phyloP scores from a whole-genome alignment of 2,797 vertebrate species.

The Acanthurus tractus region DNA sequence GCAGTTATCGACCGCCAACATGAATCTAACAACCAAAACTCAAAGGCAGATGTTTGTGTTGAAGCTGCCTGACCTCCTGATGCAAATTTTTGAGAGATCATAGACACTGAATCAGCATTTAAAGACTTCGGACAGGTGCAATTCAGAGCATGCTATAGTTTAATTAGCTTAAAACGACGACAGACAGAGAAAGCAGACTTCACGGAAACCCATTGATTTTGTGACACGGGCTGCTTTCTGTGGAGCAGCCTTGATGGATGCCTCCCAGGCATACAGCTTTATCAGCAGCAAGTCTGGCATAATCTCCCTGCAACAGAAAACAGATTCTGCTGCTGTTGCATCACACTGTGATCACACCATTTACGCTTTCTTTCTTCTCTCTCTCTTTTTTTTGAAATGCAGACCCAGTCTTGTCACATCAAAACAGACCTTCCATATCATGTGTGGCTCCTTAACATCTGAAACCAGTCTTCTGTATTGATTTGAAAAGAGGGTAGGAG shows the following conservation, averaged over 20 bases:
- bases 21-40: background rate
- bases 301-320: slow-evolving; percentile 51
- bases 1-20: background rate
- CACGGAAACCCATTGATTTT: slow-evolving; percentile 75
- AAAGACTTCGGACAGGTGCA: slow-evolving; percentile 27
- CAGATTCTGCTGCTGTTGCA: slow-evolving; percentile 53
- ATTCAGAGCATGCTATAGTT: slow-evolving; percentile 27
- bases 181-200: slow-evolving; percentile 57
- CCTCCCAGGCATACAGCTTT: slow-evolving; percentile 64
- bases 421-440: background rate
- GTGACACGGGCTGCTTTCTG: slow-evolving; percentile 63
- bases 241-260: slow-evolving; percentile 69
- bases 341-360: slow-evolving; percentile 31
- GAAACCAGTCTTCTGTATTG: background rate
- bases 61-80: background rate
- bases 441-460: background rate
- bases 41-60: background rate
- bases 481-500: too few relatives aligned
- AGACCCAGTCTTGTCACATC: background rate
- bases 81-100: background rate
- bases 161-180: slow-evolving; percentile 70
- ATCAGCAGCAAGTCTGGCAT: slow-evolving; percentile 71
- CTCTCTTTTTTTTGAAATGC: background rate
- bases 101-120: background rate
- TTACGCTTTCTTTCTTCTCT: background rate